These are phyloP conservation scores for Theretra japonica DNA, from an alignment of 2,888 invertebrate genomes.

Conservation along the genomic window DNA sequence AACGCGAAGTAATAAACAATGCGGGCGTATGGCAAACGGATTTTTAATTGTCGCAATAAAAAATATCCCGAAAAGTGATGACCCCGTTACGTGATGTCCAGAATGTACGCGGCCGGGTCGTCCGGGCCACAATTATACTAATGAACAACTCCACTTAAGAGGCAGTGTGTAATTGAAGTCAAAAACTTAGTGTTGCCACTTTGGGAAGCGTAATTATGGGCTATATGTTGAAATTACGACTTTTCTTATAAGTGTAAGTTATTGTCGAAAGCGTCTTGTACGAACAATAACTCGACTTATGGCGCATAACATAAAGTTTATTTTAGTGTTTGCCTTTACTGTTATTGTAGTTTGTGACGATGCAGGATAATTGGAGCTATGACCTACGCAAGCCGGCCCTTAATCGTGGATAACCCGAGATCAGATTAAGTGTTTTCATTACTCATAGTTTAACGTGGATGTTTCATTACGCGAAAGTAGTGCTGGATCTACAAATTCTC, in stretches of 20 bases:
- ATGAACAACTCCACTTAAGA: slow-evolving; percentile 46
- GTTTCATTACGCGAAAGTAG: too few species aligned
- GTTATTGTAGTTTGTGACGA: not conserved
- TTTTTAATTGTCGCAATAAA: slow-evolving; percentile 15
- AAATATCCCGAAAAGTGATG: not conserved
- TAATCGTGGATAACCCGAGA: too few species aligned
- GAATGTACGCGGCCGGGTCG: not conserved
- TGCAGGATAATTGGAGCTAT: not conserved
- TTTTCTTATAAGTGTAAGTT: slow-evolving; percentile 32
- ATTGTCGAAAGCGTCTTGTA: slow-evolving; percentile 21
- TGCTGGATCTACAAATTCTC: too few species aligned
- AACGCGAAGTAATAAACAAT: not conserved
- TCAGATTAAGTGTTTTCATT: too few species aligned
- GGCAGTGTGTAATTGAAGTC: slow-evolving; percentile 54
- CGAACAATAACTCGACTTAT: not conserved
- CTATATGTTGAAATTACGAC: slow-evolving; percentile 42
- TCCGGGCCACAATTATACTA: slow-evolving; percentile 27
- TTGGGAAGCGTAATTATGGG: slow-evolving; percentile 46
- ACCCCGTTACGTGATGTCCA: not conserved
- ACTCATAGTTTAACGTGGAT: too few species aligned
- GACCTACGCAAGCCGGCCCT: too few species aligned
- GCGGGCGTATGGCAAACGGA: not conserved
- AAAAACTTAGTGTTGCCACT: slow-evolving; percentile 59
- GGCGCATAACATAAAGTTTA: not conserved
- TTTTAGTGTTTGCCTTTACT: not conserved